These are phyloP conservation scores for Mamestra brassicae DNA, from an alignment of 2,888 invertebrate genomes.

Conservation along the genomic window DNA sequence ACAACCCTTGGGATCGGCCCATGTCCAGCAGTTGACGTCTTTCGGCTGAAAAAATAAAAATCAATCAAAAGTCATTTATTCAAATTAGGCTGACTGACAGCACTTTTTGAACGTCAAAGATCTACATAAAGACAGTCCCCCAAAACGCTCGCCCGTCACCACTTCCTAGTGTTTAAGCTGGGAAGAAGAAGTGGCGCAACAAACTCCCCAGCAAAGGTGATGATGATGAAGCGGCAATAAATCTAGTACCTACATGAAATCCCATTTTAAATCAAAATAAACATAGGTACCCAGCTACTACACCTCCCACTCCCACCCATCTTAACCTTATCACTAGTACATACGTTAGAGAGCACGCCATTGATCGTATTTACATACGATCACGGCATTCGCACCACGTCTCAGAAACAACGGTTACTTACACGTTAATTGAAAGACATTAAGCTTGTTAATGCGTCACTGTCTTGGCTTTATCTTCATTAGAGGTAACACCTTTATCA, in stretches of 20 bases:
- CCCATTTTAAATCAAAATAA: slow-evolving; percentile 20
- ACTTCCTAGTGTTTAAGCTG: too few species aligned
- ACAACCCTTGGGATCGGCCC: too few species aligned
- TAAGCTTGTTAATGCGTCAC: slow-evolving; percentile 67
- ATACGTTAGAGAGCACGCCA: slow-evolving; percentile 48
- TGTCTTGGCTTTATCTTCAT: slow-evolving; percentile 62
- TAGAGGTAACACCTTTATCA: slow-evolving; percentile 65
- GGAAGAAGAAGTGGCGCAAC: too few species aligned
- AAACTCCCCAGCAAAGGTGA: too few species aligned
- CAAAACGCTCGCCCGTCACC: too few species aligned
- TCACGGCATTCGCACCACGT: slow-evolving; percentile 59
- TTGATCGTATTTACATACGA: slow-evolving; percentile 63
- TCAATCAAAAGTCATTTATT: too few species aligned
- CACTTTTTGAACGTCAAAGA: too few species aligned
- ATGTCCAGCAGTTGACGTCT: too few species aligned
- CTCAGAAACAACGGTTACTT: slow-evolving; percentile 61
- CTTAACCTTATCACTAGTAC: slow-evolving; percentile 61
- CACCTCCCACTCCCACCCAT: background rate
- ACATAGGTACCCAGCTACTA: slow-evolving; percentile 12
- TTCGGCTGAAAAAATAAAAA: too few species aligned
- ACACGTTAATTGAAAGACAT: slow-evolving; percentile 78
- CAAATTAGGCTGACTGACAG: too few species aligned
- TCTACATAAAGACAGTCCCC: too few species aligned
- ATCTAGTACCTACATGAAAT: slow-evolving; percentile 1
- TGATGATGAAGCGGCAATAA: too few species aligned